Evolutionary conservation across 1,140 invertebrate species (phyloP), one percentile per base, ranked within the genome.

Genomic region (Musca domestica): DNA sequence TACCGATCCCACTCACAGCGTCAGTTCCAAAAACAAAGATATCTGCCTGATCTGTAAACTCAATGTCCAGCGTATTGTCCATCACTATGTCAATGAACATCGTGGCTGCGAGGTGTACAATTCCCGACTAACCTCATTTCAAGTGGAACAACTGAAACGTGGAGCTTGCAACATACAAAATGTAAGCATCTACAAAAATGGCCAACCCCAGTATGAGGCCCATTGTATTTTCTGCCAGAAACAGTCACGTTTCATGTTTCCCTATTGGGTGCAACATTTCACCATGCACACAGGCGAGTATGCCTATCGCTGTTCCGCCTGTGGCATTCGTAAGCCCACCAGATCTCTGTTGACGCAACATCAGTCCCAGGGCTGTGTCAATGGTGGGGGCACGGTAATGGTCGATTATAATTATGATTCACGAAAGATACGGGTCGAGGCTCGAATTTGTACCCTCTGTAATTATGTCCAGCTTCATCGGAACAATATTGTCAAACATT

Each of bases 271-370:
- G 46, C 67, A 69, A 34, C 70, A 71, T 54, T 71, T 49, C 19
- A 47, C 70, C 1, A 66, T 69, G 64, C 70, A 71, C 17, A 71
- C 70, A 0, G 70, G 70, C 1, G 70, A 71, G 56, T 71, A 71
- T 52, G 67, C 67, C 19, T 71, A 52, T 64, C 27, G 58, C 12
- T 71, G 70, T 54, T 64, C 51, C 19, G 67, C 48, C 1, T 71
- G 70, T 41, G 34, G 65, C 9, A 27, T 67, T 12, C 64, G 64
- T 6, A 67, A 67, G 23, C 58, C 70, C 54, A 69, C 66, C 5
- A 19, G 65, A 14, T 61, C 63, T 6, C 30, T 47, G 15, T 25
- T 69, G n/a, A 63, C n/a, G 12, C 25, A 25, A 9, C 70, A 71
- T 61, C 61, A 67, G 12, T 41, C 48, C 56, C 25, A 52, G 27